phyloP scores from a whole-genome alignment of 2,797 vertebrate genomes.

The Diceros bicornis region DNA sequence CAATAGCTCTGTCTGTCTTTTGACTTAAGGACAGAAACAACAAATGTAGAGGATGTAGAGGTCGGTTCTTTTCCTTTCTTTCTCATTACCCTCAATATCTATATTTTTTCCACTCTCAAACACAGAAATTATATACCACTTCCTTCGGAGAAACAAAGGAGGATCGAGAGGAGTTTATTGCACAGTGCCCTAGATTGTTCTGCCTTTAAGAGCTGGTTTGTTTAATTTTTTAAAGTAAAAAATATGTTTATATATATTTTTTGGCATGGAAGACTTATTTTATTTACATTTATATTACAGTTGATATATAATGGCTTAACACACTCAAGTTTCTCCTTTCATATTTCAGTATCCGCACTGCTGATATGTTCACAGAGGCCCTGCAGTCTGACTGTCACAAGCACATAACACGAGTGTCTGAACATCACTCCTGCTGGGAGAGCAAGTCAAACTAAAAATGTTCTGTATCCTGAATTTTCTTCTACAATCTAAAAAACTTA shows the following conservation, averaged over 20 bases:
- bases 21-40: not conserved
- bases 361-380: not conserved
- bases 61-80: not conserved
- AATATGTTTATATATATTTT: not conserved
- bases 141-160: not conserved
- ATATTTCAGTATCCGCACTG: not conserved
- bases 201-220: not conserved
- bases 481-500: not conserved
- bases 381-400: not conserved
- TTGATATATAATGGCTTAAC: not conserved
- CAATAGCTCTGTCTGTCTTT: not conserved
- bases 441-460: not conserved
- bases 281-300: not conserved
- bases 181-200: not conserved
- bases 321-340: not conserved
- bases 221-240: not conserved
- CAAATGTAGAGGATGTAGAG: not conserved
- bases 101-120: not conserved
- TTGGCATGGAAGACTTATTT: not conserved
- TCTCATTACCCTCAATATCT: not conserved
- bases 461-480: not conserved
- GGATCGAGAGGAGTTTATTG: not conserved
- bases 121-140: not conserved
- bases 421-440: not conserved
- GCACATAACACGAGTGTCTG: not conserved